phyloP scores from a whole-genome alignment of 2,797 vertebrate species.

The Helicolenus hilgendorfi region DNA sequence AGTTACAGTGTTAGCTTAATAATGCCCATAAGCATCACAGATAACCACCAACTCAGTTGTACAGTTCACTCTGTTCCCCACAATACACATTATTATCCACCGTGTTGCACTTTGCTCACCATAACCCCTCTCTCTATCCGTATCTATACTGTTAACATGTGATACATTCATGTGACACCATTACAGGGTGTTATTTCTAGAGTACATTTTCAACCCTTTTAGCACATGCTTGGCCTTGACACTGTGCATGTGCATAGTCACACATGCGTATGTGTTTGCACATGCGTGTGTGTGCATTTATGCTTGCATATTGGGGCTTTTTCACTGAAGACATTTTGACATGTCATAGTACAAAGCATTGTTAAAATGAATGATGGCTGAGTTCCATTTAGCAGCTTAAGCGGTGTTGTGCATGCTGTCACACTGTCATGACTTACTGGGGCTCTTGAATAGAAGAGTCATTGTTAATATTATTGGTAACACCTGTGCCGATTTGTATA shows the following conservation, averaged over 20 bases:
- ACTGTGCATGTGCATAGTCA: not conserved
- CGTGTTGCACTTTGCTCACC: not conserved
- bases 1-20: not conserved
- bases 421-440: not conserved
- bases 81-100: not conserved
- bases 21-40: not conserved
- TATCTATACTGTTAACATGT: not conserved
- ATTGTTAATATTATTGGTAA: not conserved
- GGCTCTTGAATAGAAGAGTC: too few relatives aligned
- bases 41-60: too few relatives aligned
- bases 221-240: not conserved
- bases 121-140: not conserved
- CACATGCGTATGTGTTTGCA: not conserved
- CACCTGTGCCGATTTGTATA: fast-evolving
- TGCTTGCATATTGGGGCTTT: not conserved
- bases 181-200: not conserved
- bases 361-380: not conserved
- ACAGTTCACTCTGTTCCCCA: not conserved
- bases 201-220: not conserved
- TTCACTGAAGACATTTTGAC: not conserved
- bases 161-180: not conserved
- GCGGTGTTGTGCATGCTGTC: not conserved
- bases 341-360: not conserved
- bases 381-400: not conserved
- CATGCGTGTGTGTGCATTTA: not conserved